Base-by-base conservation (phyloP, 1,140 invertebrate species). In the Dysdera silvatica region DNA sequence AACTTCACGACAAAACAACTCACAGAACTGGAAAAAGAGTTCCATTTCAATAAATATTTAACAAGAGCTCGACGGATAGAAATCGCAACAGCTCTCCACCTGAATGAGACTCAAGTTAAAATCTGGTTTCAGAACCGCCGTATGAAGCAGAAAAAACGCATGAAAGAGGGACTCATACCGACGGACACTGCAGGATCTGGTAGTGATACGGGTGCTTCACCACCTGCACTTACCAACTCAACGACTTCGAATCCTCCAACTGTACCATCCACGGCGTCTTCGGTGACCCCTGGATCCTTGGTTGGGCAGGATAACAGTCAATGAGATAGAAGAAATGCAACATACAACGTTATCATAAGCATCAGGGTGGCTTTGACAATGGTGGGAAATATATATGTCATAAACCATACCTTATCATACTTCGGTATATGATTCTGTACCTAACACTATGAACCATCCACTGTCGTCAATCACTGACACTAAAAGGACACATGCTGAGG, bases 1-100 rank as follows among this genome's bases (percentile, higher is more conserved):
- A 98, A 98, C 78, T 98, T 98, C 79, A 98, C 94, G 53, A 98
- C 96, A 74, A 98, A 99, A 77, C 96, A 99, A 75, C 83, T 99
- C 51, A 98, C 95, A 1, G 95, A 98, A 78, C 80, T 98, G 66
- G 95, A 98, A 76, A 98, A 99, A 75, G 95, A 99, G 78, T 99
- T 98, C 77, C 95, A 98, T 78, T 98, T 96, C 77, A 98, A 97
- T 79, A 97, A 97, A 79, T 99, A 99, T 80, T 82, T 99, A 70
- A 98, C 95, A 2, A 80, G 96, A 67, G 95, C 93, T 7, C 80
- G 95, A 69, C 82, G 96, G 67, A 97, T 98, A 71, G 96, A 99
- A 78, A 99, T 99, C 67, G 96, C 96, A 0, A 90, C 91, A 2
- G 87, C 91, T 2, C 79, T 99, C 20, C 90, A 95, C 73, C 83